These are phyloP conservation scores for Fragum sueziense DNA, from an alignment of 2,888 invertebrate genomes.

Conservation along the genomic window DNA sequence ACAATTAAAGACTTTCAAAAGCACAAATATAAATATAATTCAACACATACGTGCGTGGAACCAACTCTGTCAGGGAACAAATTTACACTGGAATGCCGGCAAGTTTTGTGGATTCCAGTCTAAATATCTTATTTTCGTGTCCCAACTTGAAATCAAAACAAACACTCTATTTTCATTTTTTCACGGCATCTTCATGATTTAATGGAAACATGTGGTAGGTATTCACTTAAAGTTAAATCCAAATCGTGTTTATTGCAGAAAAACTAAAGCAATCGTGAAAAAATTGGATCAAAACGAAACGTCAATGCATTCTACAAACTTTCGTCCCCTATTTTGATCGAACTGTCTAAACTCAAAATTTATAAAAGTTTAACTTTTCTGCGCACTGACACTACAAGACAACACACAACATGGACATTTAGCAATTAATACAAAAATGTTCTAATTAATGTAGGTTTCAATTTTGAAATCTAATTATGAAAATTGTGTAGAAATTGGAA, in stretches of 20 bases:
- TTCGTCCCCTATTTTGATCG: neutral
- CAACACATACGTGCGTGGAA: neutral
- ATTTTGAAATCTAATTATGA: neutral
- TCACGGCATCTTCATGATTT: neutral
- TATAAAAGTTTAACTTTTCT: neutral
- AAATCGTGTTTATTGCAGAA: neutral
- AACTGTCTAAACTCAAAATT: no score
- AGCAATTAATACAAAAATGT: neutral
- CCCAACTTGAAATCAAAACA: constrained; percentile 7
- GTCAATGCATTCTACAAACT: neutral
- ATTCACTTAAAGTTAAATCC: neutral
- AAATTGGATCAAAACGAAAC: neutral
- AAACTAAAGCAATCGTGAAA: neutral
- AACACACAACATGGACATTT: neutral
- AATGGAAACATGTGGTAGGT: neutral
- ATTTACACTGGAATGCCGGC: neutral
- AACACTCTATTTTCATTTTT: neutral
- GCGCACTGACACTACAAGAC: neutral
- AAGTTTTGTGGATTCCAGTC: no score
- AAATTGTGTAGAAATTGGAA: neutral
- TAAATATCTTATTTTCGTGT: neutral
- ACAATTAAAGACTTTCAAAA: neutral
- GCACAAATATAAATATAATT: neutral
- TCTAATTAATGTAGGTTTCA: neutral
- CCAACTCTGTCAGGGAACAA: neutral